Percentiles rank a stretch among this genome's conserved stretches.
Conservation (phyloP, 2,113 vertebrate genomes). For the Puntigrus tetrazona region DNA sequence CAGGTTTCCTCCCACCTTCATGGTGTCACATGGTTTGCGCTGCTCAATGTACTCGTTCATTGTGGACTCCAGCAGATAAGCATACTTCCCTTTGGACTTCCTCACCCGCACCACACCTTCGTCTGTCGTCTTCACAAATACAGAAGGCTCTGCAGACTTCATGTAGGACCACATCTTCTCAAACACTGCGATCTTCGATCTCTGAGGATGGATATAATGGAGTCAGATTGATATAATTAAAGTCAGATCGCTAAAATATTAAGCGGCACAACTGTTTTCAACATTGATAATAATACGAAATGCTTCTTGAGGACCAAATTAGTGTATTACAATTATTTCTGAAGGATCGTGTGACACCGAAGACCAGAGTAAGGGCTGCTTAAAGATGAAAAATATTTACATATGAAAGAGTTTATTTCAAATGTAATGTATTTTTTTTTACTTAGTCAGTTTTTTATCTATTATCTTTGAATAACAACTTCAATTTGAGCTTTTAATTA, state of each 20-base stretch:
- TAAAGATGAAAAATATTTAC: background rate
- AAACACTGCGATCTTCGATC: conserved; percentile 97
- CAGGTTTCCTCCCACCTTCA: conserved; percentile 99
- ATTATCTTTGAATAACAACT: background rate
- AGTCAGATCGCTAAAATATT: too few relatives aligned
- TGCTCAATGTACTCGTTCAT: conserved; percentile 99
- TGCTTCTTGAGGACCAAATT: background rate
- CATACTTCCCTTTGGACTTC: conserved; percentile 97
- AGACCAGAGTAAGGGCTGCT: background rate
- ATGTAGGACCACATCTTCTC: conserved; percentile 99
- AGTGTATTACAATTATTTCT: background rate
- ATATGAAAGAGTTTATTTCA: background rate
- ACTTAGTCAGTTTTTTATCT: background rate
- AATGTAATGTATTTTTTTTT: background rate
- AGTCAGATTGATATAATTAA: too few relatives aligned
- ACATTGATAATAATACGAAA: too few relatives aligned
- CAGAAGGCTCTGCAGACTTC: conserved; percentile 91
- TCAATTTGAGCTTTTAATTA: too few relatives aligned
- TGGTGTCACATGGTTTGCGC: conserved; percentile 96
- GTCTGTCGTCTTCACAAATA: conserved; percentile 92
- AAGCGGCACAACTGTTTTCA: too few relatives aligned
- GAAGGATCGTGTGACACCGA: background rate
- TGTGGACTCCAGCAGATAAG: conserved; percentile 95
- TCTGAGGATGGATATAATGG: conserved; percentile 67
- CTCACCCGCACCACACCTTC: conserved; percentile 92